Conservation (phyloP, 2,113 vertebrate genomes). For the Callospermophilus lateralis region DNA sequence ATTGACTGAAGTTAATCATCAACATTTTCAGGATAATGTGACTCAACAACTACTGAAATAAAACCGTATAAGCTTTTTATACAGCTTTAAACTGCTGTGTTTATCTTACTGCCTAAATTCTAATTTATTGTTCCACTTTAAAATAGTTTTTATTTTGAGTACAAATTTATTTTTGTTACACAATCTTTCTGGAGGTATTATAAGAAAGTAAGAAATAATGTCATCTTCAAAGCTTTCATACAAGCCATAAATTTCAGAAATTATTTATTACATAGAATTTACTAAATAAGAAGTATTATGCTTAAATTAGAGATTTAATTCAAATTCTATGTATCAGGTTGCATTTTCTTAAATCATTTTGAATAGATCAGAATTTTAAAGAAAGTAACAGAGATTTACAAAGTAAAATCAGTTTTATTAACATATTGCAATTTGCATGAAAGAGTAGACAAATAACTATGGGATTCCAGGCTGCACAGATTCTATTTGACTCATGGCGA, state of each 20-base stretch:
- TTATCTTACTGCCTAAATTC: slow-evolving; percentile 12
- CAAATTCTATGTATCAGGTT: background rate
- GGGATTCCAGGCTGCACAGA: background rate
- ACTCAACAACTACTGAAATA: background rate
- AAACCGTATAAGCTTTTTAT: background rate
- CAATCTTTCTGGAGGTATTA: background rate
- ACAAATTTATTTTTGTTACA: background rate
- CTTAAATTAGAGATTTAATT: background rate
- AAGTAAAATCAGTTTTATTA: background rate
- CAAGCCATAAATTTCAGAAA: background rate
- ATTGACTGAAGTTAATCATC: background rate
- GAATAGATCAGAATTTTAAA: background rate
- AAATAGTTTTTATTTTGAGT: background rate
- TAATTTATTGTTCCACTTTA: background rate
- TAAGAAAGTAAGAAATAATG: background rate
- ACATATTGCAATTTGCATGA: background rate
- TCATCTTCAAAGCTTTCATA: background rate
- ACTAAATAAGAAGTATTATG: background rate
- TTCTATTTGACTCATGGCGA: background rate
- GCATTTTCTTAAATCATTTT: background rate
- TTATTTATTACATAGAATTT: background rate
- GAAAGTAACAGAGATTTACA: background rate
- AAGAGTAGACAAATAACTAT: background rate
- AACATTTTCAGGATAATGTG: background rate
- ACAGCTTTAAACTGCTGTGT: background rate